Evolutionary conservation across 2,113 vertebrate species (phyloP).

Genomic region (Balaeniceps rex): DNA sequence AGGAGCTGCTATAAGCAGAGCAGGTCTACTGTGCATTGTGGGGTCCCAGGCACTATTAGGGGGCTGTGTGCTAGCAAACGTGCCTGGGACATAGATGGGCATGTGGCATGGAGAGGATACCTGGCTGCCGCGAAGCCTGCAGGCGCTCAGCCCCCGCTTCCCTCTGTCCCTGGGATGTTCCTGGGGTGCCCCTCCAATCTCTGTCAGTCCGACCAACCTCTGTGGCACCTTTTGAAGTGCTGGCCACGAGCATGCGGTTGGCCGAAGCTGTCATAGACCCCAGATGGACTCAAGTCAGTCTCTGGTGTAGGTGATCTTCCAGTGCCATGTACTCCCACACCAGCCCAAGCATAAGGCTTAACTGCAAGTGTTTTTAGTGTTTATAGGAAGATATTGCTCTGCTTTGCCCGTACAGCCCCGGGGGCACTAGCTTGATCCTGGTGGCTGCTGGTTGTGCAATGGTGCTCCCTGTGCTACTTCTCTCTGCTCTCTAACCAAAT

Average conservation of each 20-base stretch:
- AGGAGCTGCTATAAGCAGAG: neutral
- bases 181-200: neutral
- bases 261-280: neutral
- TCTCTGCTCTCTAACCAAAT: neutral
- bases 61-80: neutral
- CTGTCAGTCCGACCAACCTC: neutral
- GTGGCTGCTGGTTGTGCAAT: neutral
- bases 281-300: neutral
- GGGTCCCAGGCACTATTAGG: neutral
- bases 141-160: neutral
- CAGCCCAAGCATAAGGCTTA: neutral
- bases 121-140: accelerated
- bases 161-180: neutral
- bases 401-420: neutral
- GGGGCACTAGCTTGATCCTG: neutral
- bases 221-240: neutral
- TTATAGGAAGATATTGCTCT: neutral
- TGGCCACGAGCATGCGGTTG: accelerated
- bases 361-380: neutral
- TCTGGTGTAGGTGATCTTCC: neutral
- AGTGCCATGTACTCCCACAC: neutral
- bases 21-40: neutral
- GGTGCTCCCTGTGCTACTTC: neutral
- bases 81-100: neutral
- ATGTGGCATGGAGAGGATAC: accelerated